Conservation (phyloP, 2,888 invertebrate genomes). For the Hyposoter dolosus region DNA sequence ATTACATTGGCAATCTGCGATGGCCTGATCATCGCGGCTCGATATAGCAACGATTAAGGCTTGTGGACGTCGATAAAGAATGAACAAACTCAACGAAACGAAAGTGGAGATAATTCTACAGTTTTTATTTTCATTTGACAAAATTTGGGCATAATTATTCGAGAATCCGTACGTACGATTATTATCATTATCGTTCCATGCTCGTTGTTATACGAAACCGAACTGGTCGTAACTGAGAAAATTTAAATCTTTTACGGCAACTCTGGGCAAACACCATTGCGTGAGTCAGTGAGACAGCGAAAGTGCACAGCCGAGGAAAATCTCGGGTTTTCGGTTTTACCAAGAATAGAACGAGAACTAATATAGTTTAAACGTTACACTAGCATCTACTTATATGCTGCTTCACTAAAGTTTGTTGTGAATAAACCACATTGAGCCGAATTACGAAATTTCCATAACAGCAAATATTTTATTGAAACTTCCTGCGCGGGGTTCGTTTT, state of each 20-base stretch:
- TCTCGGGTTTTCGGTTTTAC: conserved; percentile 31
- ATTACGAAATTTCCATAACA: not conserved
- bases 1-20: not conserved
- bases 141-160: conserved; percentile 25
- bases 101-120: not conserved
- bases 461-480: not conserved
- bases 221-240: conserved; percentile 25
- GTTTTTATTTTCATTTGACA: not conserved
- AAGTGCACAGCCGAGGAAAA: conserved; percentile 1
- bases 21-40: not conserved
- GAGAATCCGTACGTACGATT: conserved; percentile 25
- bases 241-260: conserved; percentile 26
- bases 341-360: conserved; percentile 49
- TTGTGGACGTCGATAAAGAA: no score
- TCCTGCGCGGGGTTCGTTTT: not conserved
- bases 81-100: not conserved
- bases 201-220: conserved; percentile 20
- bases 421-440: conserved; percentile 34
- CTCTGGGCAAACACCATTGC: conserved; percentile 14
- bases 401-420: conserved; percentile 47
- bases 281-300: conserved; percentile 22
- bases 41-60: not conserved
- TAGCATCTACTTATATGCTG: not conserved
- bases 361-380: conserved; percentile 21
- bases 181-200: not conserved